phyloP scores from a whole-genome alignment of 2,888 invertebrate genomes.

The Drosophila melanosoma region DNA sequence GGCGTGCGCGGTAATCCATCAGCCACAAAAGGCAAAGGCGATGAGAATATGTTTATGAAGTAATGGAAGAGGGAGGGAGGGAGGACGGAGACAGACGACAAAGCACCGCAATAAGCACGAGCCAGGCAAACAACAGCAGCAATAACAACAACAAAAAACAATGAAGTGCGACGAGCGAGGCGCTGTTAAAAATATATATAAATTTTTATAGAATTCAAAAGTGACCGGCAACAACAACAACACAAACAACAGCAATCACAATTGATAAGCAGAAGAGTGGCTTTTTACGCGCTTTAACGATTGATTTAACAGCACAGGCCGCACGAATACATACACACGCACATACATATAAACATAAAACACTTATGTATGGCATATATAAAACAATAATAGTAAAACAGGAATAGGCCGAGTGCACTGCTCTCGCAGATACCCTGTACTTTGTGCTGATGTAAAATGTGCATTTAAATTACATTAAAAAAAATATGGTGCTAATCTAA shows the following conservation, averaged over 20 bases:
- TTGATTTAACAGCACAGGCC: constrained; percentile 74
- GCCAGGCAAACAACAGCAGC: constrained; percentile 54
- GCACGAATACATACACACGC: constrained; percentile 47
- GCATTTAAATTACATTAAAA: neutral
- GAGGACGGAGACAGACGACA: constrained; percentile 24
- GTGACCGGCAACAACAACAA: constrained; percentile 33
- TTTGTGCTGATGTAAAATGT: neutral
- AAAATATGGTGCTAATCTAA: too few relatives aligned
- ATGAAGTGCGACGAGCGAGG: constrained; percentile 42
- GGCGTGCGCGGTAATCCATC: constrained; percentile 76
- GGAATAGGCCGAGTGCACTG: neutral
- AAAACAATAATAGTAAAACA: constrained; percentile 23
- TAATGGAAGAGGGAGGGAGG: neutral
- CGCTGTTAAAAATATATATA: constrained; percentile 50
- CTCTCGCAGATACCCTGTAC: neutral
- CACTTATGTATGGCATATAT: constrained; percentile 26
- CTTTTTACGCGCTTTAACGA: constrained; percentile 71
- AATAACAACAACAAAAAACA: constrained; percentile 23
- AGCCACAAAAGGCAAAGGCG: constrained; percentile 30
- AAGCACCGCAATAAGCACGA: constrained; percentile 68
- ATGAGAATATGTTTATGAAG: constrained; percentile 12
- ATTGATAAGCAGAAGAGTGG: constrained; percentile 37
- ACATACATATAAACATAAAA: constrained; percentile 20
- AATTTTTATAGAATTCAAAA: constrained; percentile 57
- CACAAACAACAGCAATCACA: constrained; percentile 39